Evolutionary conservation across 2,113 vertebrate species (phyloP).

Genomic region (Callospermophilus lateralis): DNA sequence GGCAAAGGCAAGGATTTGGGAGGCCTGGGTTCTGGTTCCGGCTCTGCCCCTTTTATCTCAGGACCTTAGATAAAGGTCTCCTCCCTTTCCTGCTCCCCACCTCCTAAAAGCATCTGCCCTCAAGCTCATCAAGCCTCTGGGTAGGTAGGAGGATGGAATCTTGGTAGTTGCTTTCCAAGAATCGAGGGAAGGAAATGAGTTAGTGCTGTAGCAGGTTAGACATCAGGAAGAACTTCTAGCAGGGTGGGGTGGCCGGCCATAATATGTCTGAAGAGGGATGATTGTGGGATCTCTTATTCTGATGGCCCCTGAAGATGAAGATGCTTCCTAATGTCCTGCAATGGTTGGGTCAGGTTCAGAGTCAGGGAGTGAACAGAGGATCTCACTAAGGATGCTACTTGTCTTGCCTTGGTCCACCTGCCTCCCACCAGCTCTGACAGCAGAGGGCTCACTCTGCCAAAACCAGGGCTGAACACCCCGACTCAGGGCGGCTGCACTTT

Average conservation of each 20-base stretch:
- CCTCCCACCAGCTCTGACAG: neutral
- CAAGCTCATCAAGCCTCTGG: neutral
- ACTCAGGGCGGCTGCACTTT: neutral
- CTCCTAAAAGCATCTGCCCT: neutral
- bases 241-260: neutral
- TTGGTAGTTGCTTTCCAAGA: neutral
- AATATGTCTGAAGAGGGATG: neutral
- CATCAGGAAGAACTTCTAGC: constrained; percentile 19
- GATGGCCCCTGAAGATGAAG: neutral
- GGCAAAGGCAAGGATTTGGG: neutral
- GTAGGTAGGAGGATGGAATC: neutral
- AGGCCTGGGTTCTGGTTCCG: neutral
- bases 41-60: neutral
- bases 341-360: neutral
- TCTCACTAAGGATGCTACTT: neutral
- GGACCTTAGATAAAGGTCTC: neutral
- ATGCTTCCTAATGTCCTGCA: neutral
- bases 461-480: neutral
- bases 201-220: neutral
- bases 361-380: neutral
- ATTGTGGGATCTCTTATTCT: neutral
- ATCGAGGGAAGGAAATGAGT: constrained; percentile 29
- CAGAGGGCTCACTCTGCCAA: neutral
- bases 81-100: neutral
- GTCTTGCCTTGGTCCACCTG: neutral